A percentile compares a stretch with the other conserved stretches of the same genome.
Evolutionary conservation across 2,113 vertebrate genomes (phyloP).

Genomic region (Nothoprocta pentlandii): DNA sequence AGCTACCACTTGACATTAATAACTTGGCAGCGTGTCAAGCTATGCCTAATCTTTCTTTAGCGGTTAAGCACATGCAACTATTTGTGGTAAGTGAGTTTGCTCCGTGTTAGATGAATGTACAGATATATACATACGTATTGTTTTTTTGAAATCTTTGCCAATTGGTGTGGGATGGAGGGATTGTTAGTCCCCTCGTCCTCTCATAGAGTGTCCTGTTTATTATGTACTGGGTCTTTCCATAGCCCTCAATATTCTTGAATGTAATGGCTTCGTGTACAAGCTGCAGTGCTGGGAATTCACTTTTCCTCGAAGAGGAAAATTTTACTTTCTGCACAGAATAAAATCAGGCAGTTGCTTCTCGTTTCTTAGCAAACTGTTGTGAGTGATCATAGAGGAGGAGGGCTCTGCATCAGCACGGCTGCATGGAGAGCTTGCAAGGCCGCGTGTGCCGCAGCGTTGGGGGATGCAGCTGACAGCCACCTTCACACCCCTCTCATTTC

Average conservation of each 20-base stretch:
- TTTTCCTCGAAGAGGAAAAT: neutral
- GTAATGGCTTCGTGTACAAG: neutral
- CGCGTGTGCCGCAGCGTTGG: fast-evolving
- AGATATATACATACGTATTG: neutral
- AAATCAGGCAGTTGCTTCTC: neutral
- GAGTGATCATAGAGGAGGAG: neutral
- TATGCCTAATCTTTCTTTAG: neutral
- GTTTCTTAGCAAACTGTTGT: neutral
- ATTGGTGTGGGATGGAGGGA: neutral
- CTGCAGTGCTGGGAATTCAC: neutral
- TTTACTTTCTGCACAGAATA: neutral
- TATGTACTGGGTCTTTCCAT: neutral
- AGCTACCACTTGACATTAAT: neutral
- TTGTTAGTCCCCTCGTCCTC: fast-evolving
- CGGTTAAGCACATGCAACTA: neutral
- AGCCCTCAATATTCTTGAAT: neutral
- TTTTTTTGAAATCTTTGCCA: neutral
- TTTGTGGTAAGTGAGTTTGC: neutral
- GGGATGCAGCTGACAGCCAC: neutral
- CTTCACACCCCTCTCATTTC: neutral
- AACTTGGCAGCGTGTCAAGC: neutral
- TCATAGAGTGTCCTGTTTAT: neutral
- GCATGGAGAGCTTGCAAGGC: fast-evolving
- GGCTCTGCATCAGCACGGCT: neutral
- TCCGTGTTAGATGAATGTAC: neutral